Percentiles rank a stretch among this genome's conserved stretches.
These are phyloP conservation scores for Numenius phaeopus DNA, from an alignment of 2,797 vertebrate species.

Conservation along the genomic window DNA sequence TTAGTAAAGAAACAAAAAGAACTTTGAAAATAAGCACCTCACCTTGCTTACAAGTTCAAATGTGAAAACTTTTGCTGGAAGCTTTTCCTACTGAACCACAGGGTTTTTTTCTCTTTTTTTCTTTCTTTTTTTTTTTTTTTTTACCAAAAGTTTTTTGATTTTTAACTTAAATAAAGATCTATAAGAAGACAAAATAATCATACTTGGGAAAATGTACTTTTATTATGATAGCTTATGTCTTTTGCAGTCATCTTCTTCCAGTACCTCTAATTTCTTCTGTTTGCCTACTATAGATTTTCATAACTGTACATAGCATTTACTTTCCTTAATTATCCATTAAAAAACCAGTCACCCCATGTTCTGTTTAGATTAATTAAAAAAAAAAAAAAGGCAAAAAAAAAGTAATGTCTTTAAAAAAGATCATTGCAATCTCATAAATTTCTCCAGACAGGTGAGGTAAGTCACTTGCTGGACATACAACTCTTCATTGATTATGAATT, in stretches of 20 bases:
- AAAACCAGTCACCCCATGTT: background rate
- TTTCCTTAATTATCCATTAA: background rate
- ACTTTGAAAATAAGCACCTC: background rate
- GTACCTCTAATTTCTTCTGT: background rate
- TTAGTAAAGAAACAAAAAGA: background rate
- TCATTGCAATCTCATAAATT: background rate
- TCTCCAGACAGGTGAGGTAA: background rate
- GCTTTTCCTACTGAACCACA: background rate
- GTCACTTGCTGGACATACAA: background rate
- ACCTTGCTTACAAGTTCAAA: background rate
- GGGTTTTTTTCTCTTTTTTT: too few species aligned
- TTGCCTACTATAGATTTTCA: background rate
- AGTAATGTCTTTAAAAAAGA: background rate
- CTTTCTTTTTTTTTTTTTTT: background rate
- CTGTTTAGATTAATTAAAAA: background rate
- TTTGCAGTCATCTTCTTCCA: background rate
- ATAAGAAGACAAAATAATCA: background rate
- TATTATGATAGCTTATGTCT: background rate
- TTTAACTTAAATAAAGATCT: background rate
- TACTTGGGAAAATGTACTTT: background rate
- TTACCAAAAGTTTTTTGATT: background rate
- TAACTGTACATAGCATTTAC: background rate
- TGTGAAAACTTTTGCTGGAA: background rate
- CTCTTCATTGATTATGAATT: background rate
- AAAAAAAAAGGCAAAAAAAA: background rate